Percentiles rank a stretch among this genome's conserved stretches.
These are phyloP conservation scores for Eolophus roseicapilla DNA, from an alignment of 2,113 vertebrate genomes.

Conservation along the genomic window DNA sequence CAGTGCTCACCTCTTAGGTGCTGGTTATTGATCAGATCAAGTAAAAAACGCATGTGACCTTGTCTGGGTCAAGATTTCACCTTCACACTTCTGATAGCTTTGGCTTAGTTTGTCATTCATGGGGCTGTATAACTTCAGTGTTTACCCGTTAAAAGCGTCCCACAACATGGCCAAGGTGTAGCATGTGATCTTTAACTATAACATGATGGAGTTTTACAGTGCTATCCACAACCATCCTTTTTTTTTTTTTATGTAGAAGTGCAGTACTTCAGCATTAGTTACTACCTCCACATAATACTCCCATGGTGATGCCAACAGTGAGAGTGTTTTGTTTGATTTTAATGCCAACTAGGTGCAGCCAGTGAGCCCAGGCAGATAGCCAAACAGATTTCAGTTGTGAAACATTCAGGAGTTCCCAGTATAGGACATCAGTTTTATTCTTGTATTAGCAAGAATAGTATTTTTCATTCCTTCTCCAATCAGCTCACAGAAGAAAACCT, in stretches of 20 bases:
- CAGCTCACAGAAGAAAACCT: not conserved
- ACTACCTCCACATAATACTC: not conserved
- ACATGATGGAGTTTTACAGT: not conserved
- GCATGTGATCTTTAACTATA: not conserved
- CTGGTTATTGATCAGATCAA: not conserved
- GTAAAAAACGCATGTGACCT: rapidly evolving
- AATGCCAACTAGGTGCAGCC: conserved; percentile 17
- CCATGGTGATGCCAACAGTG: not conserved
- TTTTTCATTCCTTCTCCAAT: not conserved
- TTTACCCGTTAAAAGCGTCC: not conserved
- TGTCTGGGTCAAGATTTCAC: not conserved
- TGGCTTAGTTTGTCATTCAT: not conserved
- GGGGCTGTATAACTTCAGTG: not conserved
- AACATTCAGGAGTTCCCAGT: conserved; percentile 7
- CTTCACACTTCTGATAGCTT: not conserved
- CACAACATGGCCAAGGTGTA: rapidly evolving
- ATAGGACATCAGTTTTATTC: not conserved
- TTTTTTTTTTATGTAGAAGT: not conserved
- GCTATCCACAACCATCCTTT: not conserved
- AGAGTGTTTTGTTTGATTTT: conserved; percentile 28
- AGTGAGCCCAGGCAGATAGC: conserved; percentile 35
- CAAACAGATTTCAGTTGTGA: conserved; percentile 35
- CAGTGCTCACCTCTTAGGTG: not conserved
- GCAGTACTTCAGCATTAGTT: not conserved
- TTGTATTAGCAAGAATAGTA: not conserved